Evolutionary conservation across 2,113 vertebrate species (phyloP).

Genomic region (Murina feae): DNA sequence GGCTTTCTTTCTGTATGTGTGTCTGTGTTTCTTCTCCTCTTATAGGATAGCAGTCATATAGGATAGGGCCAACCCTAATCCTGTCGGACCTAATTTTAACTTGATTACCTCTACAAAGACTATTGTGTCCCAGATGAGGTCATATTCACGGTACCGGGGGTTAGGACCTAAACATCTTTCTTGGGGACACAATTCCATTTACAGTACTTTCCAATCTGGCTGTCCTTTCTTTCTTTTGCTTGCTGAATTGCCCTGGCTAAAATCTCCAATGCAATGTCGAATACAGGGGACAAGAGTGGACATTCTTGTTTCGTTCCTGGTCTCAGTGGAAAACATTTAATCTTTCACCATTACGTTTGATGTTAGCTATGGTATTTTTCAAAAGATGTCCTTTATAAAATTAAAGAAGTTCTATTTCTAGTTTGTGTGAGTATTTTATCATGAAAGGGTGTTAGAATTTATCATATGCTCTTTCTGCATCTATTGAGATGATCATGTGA

Average conservation of each 20-base stretch:
- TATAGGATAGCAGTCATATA: not conserved
- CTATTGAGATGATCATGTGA: not conserved
- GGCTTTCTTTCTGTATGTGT: not conserved
- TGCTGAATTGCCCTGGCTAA: not conserved
- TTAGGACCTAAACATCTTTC: not conserved
- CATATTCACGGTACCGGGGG: not conserved
- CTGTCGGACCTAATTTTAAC: not conserved
- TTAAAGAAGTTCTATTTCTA: not conserved
- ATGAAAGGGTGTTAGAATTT: not conserved
- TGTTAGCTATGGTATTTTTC: slow-evolving; percentile 14
- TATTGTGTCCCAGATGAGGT: not conserved
- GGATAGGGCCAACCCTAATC: not conserved
- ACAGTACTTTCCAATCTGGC: not conserved
- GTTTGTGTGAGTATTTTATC: not conserved
- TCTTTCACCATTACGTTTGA: not conserved
- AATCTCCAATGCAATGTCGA: not conserved
- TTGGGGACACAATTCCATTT: not conserved
- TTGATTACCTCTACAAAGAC: not conserved
- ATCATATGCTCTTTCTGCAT: not conserved
- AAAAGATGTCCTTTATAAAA: not conserved
- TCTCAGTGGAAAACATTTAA: not conserved
- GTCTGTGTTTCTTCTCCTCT: not conserved
- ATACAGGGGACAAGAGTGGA: not conserved
- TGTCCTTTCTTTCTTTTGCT: not conserved
- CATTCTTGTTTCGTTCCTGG: not conserved